phyloP scores from a whole-genome alignment of 35 echinoderm and acorn worm species.

The Heliocidaris erythrogramma region DNA sequence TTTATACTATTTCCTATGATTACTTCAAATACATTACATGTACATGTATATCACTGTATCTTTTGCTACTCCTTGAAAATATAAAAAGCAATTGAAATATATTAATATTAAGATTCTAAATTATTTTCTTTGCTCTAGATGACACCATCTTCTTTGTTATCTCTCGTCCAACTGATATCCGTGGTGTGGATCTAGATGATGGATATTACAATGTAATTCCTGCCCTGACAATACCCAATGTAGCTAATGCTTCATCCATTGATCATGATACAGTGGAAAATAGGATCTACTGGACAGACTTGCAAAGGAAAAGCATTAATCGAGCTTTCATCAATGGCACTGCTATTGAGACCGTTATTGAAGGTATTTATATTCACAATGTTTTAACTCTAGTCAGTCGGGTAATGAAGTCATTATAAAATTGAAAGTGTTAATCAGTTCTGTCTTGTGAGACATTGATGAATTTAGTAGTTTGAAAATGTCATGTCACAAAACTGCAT shows the following conservation, averaged over 20 bases:
- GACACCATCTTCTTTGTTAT: constrained; percentile 79
- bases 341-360: constrained; percentile 70
- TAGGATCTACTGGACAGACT: constrained; percentile 82
- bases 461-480: too few relatives aligned
- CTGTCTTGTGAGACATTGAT: too few relatives aligned
- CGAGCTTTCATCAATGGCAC: constrained; percentile 78
- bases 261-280: constrained; percentile 69
- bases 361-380: constrained; percentile 34
- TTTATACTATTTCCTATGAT: too few relatives aligned
- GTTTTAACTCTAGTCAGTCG: too few relatives aligned
- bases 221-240: constrained; percentile 74
- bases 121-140: constrained; percentile 38
- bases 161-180: constrained; percentile 67
- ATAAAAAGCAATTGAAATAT: too few relatives aligned
- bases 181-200: constrained; percentile 70
- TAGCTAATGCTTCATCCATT: constrained; percentile 78
- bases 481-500: too few relatives aligned
- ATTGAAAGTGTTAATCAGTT: too few relatives aligned
- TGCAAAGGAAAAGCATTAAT: constrained; percentile 65
- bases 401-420: neutral
- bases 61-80: too few relatives aligned
- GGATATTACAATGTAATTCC: constrained; percentile 85
- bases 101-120: neutral
- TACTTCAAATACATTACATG: too few relatives aligned
- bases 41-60: too few relatives aligned